Evolutionary conservation across 2,888 invertebrate species (phyloP), one percentile per base, ranked within the genome.

Genomic region (Pristionchus arcanus): DNA sequence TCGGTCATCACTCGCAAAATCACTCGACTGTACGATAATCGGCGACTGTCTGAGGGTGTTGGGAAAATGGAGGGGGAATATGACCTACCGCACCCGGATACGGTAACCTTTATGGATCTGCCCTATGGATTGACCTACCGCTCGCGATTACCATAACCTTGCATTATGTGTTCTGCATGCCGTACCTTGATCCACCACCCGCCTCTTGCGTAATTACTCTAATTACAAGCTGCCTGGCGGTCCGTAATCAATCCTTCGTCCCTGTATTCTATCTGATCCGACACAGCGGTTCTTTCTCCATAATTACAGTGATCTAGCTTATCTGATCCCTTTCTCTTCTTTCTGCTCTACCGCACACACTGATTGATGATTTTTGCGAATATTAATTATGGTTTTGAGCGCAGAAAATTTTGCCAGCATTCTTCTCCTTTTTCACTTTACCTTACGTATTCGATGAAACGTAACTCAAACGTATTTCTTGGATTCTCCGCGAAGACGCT

Each of bases 1-100:
- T 37, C 31, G 74, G 74, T 53, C 81, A 81, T 81, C 81, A 63
- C 59, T 49, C 42, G 25, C 37, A 21, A 53, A 81, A 49, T 53
- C 81, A 81, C 28, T 53, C 81, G 28, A 81, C 81, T 81, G 81
- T 81, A 81, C 28, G 28, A 81, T 81, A 81, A 81, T 81, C 81
- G 81, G 81, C 13, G 81, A 81, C 81, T 81, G 81, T 81, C 81
- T 81, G 81, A 28, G 53, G 11, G 42, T 11, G 34, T 3, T 53
- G 81, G 53, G 21, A 25, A 42, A 59, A 55, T 15, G 55, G n/a
- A n/a, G n/a, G 63, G n/a, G 49, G 2, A 7, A 11, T 37, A 19
- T 5, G 81, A 53, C 49, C 49, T 81, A 81, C 81, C 81, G 81
- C 49, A 49, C 74, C 19, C 31, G 13, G 68, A 16, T 74, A 74